Percentiles rank a stretch among this genome's conserved stretches.
These are phyloP conservation scores for Eumeta japonica DNA, from an alignment of 1,140 invertebrate species.

Conservation along the genomic window DNA sequence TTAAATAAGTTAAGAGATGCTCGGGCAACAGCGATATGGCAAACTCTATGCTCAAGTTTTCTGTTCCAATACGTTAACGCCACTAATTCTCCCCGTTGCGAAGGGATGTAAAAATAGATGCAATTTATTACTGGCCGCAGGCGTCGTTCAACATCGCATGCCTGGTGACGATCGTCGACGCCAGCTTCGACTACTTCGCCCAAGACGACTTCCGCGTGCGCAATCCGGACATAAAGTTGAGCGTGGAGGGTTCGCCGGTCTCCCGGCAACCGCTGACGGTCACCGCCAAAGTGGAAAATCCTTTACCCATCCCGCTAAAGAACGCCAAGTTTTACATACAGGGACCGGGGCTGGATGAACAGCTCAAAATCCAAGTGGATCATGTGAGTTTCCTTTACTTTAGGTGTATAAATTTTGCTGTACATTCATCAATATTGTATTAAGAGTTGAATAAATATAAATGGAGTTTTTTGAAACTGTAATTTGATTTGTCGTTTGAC, in stretches of 20 bases:
- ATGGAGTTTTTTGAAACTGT: background rate
- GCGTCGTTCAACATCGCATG: constrained; percentile 83
- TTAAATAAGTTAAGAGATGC: too few relatives aligned
- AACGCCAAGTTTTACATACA: constrained; percentile 77
- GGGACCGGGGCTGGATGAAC: constrained; percentile 72
- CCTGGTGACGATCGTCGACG: constrained; percentile 76
- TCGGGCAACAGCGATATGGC: too few relatives aligned
- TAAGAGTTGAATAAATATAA: background rate
- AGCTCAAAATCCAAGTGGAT: constrained; percentile 68
- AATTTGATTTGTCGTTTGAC: too few relatives aligned
- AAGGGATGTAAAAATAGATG: too few relatives aligned
- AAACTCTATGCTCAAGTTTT: too few relatives aligned
- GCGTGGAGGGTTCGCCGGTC: constrained; percentile 61
- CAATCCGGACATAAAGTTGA: constrained; percentile 85
- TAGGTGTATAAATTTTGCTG: constrained; percentile 29
- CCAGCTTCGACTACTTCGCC: constrained; percentile 83
- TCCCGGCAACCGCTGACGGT: constrained; percentile 66
- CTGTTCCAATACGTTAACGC: too few relatives aligned
- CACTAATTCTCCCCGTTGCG: too few relatives aligned
- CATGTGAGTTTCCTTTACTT: constrained; percentile 49
- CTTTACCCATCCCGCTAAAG: constrained; percentile 72
- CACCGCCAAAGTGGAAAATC: constrained; percentile 76
- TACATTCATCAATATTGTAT: constrained; percentile 7
- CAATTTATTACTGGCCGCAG: constrained; percentile 46
- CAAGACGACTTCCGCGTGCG: constrained; percentile 87